A percentile compares a stretch with the other conserved stretches of the same genome.
phyloP scores from a whole-genome alignment of 2,888 invertebrate genomes.

The Leptinotarsa peninsularis region DNA sequence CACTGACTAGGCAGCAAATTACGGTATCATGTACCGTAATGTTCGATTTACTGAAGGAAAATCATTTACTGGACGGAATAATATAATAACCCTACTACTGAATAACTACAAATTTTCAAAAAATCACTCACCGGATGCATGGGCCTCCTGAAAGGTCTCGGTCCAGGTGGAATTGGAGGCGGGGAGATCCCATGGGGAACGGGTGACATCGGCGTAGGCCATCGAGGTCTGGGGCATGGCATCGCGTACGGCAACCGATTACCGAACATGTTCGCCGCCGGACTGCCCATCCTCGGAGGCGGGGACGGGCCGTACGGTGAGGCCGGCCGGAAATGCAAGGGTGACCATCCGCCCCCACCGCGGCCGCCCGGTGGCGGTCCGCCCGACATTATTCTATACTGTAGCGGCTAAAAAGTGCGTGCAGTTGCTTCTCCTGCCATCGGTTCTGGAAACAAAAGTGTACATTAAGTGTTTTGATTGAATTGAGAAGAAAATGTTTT shows the following conservation, averaged over 20 bases:
- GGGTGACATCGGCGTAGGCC: constrained; percentile 72
- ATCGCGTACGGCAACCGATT: constrained; percentile 68
- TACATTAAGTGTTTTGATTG: neutral
- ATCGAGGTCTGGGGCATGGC: constrained; percentile 76
- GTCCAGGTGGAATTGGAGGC: constrained; percentile 66
- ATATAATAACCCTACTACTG: neutral
- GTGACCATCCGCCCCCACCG: constrained; percentile 70
- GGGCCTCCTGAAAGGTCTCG: constrained; percentile 64
- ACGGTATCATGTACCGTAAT: no score
- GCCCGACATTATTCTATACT: constrained; percentile 60
- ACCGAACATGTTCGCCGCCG: constrained; percentile 65
- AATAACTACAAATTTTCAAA: neutral
- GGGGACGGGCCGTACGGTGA: constrained; percentile 83
- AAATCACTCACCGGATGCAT: constrained; percentile 64
- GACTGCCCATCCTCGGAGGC: constrained; percentile 73
- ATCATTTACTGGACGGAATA: neutral
- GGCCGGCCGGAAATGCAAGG: constrained; percentile 77
- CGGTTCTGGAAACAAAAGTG: constrained; percentile 48
- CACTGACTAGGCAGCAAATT: no score
- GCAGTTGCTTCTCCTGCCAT: constrained; percentile 48
- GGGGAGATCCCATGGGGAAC: constrained; percentile 65
- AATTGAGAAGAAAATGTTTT: no score
- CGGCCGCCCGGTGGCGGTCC: constrained; percentile 61
- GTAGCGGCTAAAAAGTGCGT: constrained; percentile 34
- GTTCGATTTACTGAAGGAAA: no score